Evolutionary conservation across 2,113 vertebrate genomes (phyloP), one percentile per base, ranked within the genome.

Genomic region (Morone saxatilis): DNA sequence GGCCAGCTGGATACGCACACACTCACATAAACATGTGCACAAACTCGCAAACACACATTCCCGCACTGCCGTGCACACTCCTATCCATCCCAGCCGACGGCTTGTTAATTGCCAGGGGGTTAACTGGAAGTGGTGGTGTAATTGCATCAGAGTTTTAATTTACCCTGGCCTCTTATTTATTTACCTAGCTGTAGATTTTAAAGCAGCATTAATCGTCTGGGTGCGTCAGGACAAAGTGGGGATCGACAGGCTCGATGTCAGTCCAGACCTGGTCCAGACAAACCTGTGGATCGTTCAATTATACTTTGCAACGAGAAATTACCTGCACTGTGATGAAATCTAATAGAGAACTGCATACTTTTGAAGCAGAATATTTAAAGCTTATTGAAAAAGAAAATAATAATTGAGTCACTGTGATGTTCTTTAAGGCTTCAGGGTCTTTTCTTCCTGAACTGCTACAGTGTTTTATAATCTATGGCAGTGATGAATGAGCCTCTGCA

Each of bases 91-190:
- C 89, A 85, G 72, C 90, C 94, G 94, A 94, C 91, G 85, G 92
- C 88, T 91, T 93, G 93, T 93, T 96, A 95, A 95, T 95, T 95
- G 93, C 93, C 86, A 69, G 63, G 86, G 92, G 92, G 94, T 95
- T 95, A 95, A 95, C 93, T 94, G 92, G 92, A 95, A 95, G 93
- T 94, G 93, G 91, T 92, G 88, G 84, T 91, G 91, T 96, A 95
- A 96, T 95, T 96, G 95, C 92, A 93, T 95, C 93, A 91, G 92
- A 91, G 91, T 91, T 93, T 95, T 93, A 90, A 94, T 94, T 94
- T 91, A 91, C 89, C 89, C 76, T 22, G 68, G 80, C 69, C 84
- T 65, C 87, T 94, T 94, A 94, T 95, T 94, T 95, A 94, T 94
- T 93, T 93, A 87, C 89, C 85, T 76, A 78, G 66, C 86, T 4